phyloP scores from a whole-genome alignment of 2,113 vertebrate genomes.

The Ascaphus truei region DNA sequence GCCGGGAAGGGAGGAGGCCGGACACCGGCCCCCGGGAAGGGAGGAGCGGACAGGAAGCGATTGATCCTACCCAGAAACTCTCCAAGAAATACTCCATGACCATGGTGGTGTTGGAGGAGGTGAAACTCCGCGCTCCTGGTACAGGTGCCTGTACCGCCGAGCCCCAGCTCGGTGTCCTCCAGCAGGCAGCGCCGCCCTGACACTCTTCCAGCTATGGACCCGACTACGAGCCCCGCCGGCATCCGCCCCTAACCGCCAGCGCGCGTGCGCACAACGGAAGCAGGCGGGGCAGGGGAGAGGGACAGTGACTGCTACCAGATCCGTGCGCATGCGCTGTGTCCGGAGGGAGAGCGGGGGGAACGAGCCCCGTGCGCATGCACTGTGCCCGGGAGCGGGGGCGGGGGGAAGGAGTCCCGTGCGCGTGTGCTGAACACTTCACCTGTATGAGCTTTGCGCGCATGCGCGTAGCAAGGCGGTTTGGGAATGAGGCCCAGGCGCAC shows the following conservation, averaged over 20 bases:
- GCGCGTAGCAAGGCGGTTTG: too few species aligned
- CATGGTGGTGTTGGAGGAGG: conserved; percentile 61
- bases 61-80: conserved; percentile 85
- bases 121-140: not conserved
- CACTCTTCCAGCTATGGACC: conserved; percentile 23
- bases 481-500: too few species aligned
- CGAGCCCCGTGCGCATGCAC: too few species aligned
- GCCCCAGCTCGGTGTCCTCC: conserved; percentile 1
- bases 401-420: too few species aligned
- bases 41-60: not conserved
- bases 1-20: not conserved
- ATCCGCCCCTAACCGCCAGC: conserved; percentile 18
- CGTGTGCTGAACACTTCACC: too few species aligned
- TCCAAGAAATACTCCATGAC: conserved; percentile 88
- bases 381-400: too few species aligned
- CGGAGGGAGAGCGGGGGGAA: too few species aligned
- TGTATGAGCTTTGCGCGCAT: too few species aligned
- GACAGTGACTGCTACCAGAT: not conserved
- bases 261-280: conserved; percentile 45
- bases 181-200: not conserved
- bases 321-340: conserved; percentile 29
- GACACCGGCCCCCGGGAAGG: not conserved
- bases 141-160: conserved; percentile 36
- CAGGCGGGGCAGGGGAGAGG: not conserved
- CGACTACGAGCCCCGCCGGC: conserved; percentile 42